Percentiles rank a stretch among this genome's conserved stretches.
phyloP scores from a whole-genome alignment of 1,140 invertebrate genomes.

The Drosophila bocqueti region DNA sequence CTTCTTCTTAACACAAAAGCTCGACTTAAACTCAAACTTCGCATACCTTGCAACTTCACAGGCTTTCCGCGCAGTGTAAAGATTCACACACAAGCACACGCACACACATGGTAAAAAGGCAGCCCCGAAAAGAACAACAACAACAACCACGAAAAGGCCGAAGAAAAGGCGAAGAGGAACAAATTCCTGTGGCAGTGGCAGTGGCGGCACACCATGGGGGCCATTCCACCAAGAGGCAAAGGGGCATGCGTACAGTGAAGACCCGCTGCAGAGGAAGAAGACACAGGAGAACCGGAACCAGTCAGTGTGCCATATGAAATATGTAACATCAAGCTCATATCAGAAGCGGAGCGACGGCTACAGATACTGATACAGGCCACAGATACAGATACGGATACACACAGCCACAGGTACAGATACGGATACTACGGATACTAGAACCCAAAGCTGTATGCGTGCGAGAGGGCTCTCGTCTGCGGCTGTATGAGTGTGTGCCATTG shows the following conservation, averaged over 20 bases:
- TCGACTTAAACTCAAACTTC: not conserved
- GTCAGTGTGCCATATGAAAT: constrained; percentile 75
- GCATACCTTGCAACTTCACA: not conserved
- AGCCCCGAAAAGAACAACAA: constrained; percentile 58
- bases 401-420: constrained; percentile 16
- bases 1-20: not conserved
- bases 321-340: constrained; percentile 67
- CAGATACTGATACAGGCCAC: constrained; percentile 35
- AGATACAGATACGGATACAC: constrained; percentile 32
- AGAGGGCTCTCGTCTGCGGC: constrained; percentile 44
- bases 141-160: constrained; percentile 53
- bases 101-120: constrained; percentile 63
- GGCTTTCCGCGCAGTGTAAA: constrained; percentile 69
- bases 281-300: constrained; percentile 46
- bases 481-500: constrained; percentile 44
- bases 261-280: constrained; percentile 9
- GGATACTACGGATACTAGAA: constrained; percentile 50
- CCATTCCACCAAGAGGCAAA: not conserved
- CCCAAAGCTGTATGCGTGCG: constrained; percentile 25
- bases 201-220: constrained; percentile 9
- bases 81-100: constrained; percentile 36
- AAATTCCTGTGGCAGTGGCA: constrained; percentile 59
- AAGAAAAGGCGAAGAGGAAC: constrained; percentile 45
- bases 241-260: constrained; percentile 26
- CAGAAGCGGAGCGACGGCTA: constrained; percentile 50